These are phyloP conservation scores for Neodiprion virginianus DNA, from an alignment of 1,140 invertebrate genomes.

Conservation along the genomic window DNA sequence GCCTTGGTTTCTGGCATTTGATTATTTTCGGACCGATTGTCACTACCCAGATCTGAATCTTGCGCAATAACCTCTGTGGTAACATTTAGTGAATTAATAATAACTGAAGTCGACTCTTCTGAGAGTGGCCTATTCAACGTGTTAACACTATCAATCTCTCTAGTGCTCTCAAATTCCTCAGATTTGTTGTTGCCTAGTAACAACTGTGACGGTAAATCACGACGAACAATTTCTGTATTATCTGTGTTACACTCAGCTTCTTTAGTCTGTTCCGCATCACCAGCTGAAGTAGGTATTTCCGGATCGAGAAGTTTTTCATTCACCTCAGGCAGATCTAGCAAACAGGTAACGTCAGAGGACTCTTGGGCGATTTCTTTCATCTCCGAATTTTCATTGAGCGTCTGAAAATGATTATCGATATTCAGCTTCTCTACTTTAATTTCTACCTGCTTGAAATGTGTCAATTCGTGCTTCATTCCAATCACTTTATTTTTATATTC, in stretches of 20 bases:
- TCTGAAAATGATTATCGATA: constrained; percentile 2
- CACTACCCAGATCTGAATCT: no score
- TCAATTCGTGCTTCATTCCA: constrained; percentile 43
- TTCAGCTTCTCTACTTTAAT: constrained; percentile 42
- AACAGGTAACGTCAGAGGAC: background rate
- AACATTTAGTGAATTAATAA: no score
- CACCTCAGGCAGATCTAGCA: background rate
- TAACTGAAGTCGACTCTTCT: no score
- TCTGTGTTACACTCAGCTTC: background rate
- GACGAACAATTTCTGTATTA: background rate
- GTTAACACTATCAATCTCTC: no score
- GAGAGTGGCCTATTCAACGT: no score
- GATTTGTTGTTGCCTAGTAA: background rate
- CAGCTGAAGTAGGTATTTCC: background rate
- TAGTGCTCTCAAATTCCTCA: background rate
- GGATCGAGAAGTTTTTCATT: background rate
- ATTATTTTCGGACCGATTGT: no score
- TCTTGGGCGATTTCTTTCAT: background rate
- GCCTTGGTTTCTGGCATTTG: no score
- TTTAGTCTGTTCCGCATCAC: background rate
- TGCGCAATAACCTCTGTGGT: no score
- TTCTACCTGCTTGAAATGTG: constrained; percentile 46
- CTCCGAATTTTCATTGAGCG: background rate
- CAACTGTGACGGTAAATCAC: background rate
- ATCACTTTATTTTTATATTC: constrained; percentile 44